Percentiles rank a stretch among this genome's conserved stretches.
Evolutionary conservation across 1,140 invertebrate genomes (phyloP).

Genomic region (Glossosoma conforme): DNA sequence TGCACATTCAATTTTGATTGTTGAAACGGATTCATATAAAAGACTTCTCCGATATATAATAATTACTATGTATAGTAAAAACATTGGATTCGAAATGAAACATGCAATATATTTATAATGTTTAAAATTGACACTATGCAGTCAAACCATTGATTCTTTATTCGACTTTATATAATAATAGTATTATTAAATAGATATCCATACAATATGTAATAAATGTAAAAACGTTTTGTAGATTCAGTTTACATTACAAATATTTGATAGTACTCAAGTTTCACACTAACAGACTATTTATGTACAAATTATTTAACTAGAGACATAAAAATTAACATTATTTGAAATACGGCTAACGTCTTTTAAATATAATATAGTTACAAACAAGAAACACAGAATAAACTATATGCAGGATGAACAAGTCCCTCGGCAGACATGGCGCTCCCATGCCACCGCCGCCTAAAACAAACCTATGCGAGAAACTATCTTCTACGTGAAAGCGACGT

Average conservation of each 20-base stretch:
- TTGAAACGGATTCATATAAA: slow-evolving; percentile 28
- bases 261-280: slow-evolving; percentile 21
- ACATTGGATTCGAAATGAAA: slow-evolving; percentile 24
- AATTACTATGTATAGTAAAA: too few relatives aligned
- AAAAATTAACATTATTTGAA: slow-evolving; percentile 9
- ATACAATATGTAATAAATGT: slow-evolving; percentile 21
- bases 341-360: slow-evolving; percentile 14
- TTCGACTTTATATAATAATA: slow-evolving; percentile 17
- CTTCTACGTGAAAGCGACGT: too few relatives aligned
- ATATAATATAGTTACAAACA: slow-evolving; percentile 16
- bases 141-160: slow-evolving; percentile 22
- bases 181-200: slow-evolving; percentile 13
- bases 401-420: neutral
- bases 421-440: too few relatives aligned
- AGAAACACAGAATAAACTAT: slow-evolving; percentile 8
- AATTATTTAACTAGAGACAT: slow-evolving; percentile 12
- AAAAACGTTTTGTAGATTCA: slow-evolving; percentile 25
- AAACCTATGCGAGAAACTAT: too few relatives aligned
- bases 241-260: slow-evolving; percentile 21
- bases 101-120: slow-evolving; percentile 27
- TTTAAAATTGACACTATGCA: slow-evolving; percentile 30
- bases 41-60: slow-evolving; percentile 24
- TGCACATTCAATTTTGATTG: slow-evolving; percentile 25
- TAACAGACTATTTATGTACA: slow-evolving; percentile 19
- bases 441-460: too few relatives aligned